Percentiles rank a stretch among this genome's conserved stretches.
Evolutionary conservation across 2,888 invertebrate species (phyloP).

Genomic region (Adelphocoris suturalis): DNA sequence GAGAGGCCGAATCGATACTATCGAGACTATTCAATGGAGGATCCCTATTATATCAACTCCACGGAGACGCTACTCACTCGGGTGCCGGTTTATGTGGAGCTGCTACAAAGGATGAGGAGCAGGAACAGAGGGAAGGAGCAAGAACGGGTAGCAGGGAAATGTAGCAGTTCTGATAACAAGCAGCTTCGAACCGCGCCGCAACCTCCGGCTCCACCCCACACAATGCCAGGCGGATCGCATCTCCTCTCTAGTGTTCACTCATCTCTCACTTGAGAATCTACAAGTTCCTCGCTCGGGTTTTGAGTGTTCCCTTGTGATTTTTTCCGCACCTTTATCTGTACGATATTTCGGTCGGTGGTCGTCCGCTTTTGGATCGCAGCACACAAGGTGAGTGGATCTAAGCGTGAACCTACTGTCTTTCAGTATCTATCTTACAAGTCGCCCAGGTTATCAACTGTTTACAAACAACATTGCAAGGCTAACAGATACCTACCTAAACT

Average conservation of each 20-base stretch:
- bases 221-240: background rate
- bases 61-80: too few relatives aligned
- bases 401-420: background rate
- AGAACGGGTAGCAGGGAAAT: too few relatives aligned
- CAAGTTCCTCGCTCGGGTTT: background rate
- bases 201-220: conserved; percentile 30
- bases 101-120: too few relatives aligned
- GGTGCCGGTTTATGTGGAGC: too few relatives aligned
- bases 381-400: background rate
- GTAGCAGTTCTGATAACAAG: too few relatives aligned
- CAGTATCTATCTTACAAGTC: background rate
- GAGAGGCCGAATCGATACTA: too few relatives aligned
- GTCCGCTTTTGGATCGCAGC: background rate
- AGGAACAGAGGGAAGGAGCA: too few relatives aligned
- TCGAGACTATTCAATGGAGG: too few relatives aligned
- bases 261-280: background rate
- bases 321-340: background rate
- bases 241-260: background rate
- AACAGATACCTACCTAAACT: too few relatives aligned
- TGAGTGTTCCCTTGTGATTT: background rate
- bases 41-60: too few relatives aligned
- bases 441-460: conserved; percentile 49
- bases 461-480: conserved; percentile 18
- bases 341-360: background rate
- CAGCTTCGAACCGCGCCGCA: background rate